phyloP scores from a whole-genome alignment of 2,113 vertebrate species.

The Hippocampus guttulatus region DNA sequence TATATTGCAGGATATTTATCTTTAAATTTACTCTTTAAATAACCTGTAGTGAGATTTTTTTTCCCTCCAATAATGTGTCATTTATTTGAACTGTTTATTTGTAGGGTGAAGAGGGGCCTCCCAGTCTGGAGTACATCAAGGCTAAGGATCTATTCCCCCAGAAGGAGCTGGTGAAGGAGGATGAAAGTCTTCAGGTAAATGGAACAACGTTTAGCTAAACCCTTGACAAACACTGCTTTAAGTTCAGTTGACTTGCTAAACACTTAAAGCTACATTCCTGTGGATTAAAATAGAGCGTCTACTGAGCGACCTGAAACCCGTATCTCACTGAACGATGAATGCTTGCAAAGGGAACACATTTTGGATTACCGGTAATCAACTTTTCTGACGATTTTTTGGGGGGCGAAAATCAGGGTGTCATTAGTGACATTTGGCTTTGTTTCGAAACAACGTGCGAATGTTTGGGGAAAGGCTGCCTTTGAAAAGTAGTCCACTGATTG shows the following conservation, averaged over 20 bases:
- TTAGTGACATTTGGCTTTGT: too few species aligned
- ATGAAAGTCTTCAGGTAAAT: constrained; percentile 90
- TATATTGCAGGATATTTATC: neutral
- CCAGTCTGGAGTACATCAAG: constrained; percentile 99
- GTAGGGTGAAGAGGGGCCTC: constrained; percentile 97
- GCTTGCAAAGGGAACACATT: too few species aligned
- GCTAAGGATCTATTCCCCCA: constrained; percentile 98
- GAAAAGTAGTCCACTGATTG: too few species aligned
- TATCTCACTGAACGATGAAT: too few species aligned
- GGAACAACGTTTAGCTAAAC: neutral
- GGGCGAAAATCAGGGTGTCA: too few species aligned
- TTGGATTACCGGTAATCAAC: too few species aligned
- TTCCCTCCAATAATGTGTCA: neutral
- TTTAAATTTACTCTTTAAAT: neutral
- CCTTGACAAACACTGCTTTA: neutral
- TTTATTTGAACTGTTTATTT: constrained; percentile 23
- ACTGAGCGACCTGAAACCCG: neutral
- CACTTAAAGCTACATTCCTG: neutral
- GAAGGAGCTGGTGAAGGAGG: constrained; percentile 96
- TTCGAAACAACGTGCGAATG: too few species aligned
- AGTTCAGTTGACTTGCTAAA: neutral
- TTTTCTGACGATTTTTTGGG: too few species aligned
- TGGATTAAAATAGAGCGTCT: neutral
- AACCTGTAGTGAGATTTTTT: neutral
- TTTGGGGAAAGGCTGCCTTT: too few species aligned